Conservation (phyloP, 1,140 invertebrate genomes). For the Drosophila azteca region DNA sequence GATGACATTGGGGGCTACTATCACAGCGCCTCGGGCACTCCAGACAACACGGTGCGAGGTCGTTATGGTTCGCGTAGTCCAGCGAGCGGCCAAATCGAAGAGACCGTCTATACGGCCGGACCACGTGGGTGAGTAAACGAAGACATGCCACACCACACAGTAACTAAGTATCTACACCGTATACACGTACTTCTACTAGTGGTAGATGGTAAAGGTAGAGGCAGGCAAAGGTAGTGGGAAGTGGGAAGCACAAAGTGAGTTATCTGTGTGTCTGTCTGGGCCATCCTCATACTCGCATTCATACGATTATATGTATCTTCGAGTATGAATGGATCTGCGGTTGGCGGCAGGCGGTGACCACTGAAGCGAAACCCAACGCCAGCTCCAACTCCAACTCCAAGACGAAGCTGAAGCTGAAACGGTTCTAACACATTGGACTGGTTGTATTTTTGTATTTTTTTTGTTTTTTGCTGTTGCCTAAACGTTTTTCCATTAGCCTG, state of each 20-base stretch:
- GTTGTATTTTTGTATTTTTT: conserved; percentile 13
- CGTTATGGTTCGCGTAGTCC: conserved; percentile 87
- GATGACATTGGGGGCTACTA: conserved; percentile 87
- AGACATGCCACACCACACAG: conserved; percentile 8
- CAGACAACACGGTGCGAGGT: conserved; percentile 87
- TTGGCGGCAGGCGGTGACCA: conserved; percentile 58
- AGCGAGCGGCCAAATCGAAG: conserved; percentile 86
- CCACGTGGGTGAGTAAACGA: conserved; percentile 86
- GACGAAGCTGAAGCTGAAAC: conserved; percentile 34
- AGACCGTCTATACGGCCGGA: conserved; percentile 89
- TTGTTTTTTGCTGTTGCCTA: conserved; percentile 46
- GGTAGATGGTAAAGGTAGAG: no score
- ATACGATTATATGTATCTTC: no score
- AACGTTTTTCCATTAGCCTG: conserved; percentile 61
- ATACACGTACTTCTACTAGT: no score
- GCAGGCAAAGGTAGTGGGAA: conserved; percentile 35
- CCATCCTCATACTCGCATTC: conserved; percentile 2
- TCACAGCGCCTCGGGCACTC: conserved; percentile 86
- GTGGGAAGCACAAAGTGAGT: conserved; percentile 67
- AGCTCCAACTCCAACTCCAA: conserved; percentile 16
- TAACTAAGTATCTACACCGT: no score
- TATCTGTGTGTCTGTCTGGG: conserved; percentile 27
- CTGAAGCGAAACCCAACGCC: conserved; percentile 56
- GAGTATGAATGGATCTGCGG: conserved; percentile 19
- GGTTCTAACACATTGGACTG: conserved; percentile 66